Percentiles rank a stretch among this genome's conserved stretches.
phyloP scores from a whole-genome alignment of 2,113 vertebrate genomes.

The Hippocampus zosterae region DNA sequence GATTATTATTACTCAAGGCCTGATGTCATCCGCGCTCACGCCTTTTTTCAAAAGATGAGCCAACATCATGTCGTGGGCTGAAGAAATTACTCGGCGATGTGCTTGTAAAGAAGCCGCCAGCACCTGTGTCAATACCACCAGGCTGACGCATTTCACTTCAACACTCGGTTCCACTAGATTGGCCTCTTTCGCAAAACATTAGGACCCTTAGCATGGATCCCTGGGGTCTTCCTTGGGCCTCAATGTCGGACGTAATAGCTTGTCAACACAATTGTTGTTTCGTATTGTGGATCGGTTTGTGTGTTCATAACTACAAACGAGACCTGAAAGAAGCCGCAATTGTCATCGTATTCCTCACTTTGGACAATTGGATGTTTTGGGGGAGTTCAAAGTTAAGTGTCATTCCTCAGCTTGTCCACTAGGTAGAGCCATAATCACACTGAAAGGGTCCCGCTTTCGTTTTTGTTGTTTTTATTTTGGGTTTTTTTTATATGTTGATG shows the following conservation, averaged over 20 bases:
- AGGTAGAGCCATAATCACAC: too few species aligned
- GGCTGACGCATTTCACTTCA: slow-evolving; percentile 32
- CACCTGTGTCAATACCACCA: slow-evolving; percentile 51
- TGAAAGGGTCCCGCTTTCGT: too few species aligned
- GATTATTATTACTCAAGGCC: slow-evolving; percentile 53
- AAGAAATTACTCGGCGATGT: slow-evolving; percentile 36
- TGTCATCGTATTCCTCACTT: too few species aligned
- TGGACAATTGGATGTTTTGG: too few species aligned
- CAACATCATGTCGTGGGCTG: background rate
- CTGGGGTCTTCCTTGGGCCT: background rate
- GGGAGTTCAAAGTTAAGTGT: background rate
- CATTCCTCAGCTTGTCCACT: background rate
- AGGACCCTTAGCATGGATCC: background rate
- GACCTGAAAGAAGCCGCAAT: too few species aligned
- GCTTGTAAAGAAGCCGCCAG: slow-evolving; percentile 24
- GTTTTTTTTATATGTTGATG: background rate
- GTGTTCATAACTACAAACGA: background rate
- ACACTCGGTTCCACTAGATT: slow-evolving; percentile 3
- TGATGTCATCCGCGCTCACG: slow-evolving; percentile 43
- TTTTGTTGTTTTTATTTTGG: background rate
- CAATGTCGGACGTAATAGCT: too few species aligned
- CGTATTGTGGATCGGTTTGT: background rate
- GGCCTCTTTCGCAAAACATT: background rate
- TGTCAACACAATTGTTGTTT: too few species aligned
- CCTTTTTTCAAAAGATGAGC: background rate